Base-by-base conservation (phyloP, 1,140 invertebrate genomes). In the Diabrotica virgifera region DNA sequence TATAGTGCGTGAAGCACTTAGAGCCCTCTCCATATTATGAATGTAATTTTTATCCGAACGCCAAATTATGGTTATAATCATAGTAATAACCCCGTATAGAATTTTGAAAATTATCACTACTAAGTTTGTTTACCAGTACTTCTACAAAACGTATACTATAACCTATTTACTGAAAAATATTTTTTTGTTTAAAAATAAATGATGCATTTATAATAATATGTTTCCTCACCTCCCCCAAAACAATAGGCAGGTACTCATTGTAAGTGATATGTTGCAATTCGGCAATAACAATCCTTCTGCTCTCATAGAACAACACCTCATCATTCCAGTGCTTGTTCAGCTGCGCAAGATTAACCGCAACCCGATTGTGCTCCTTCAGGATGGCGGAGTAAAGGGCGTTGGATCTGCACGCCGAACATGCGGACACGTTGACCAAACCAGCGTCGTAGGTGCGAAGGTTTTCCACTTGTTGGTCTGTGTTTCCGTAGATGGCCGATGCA, bases 281-380 rank as follows among this genome's bases (percentile, higher is more conserved):
- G 6, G 92, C 91, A 5, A 86, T 85, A 5, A 96, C 84, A 38
- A 94, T 89, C 70, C 90, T 80, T 73, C 87, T 80, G 12, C 91
- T 85, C 78, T 96, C 94, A 64, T 90, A 81, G 79, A 91, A 95
- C 0, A 94, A 72, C 12, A 84, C 86, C 54, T 91, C 83, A 72
- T 96, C 94, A 71, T 90, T 87, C 95, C 94, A 97, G 75, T 94
- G 90, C 0, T 87, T 83, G 77, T 97, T 96, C 5, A 92, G 76
- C 35, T 85, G 79, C 1, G 84, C 83, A 5, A 97, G 77, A 66
- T 85, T 84, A 0, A 86, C 83, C 0, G 91, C 92, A 40, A 97
- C 84, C 24, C 91, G 84, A 74, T 96, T 96, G 76, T 97, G 94
- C 76, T 95, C 91, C 52, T 85, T 79, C 10, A 91, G 68, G 58